Evolutionary conservation across 2,797 vertebrate genomes (phyloP).

Genomic region (Sitta carolinensis): DNA sequence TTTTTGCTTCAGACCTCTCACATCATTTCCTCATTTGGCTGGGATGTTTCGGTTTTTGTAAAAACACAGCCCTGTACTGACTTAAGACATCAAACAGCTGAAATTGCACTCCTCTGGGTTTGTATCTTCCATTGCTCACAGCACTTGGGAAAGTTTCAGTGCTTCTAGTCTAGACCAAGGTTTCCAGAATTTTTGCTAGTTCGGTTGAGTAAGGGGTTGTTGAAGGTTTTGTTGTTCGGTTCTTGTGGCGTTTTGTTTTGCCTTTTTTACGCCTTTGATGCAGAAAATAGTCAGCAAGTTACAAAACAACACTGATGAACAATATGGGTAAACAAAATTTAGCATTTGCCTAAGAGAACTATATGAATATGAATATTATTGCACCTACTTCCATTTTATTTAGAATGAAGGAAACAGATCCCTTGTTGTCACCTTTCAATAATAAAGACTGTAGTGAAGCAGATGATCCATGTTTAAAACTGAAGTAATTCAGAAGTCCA

Average conservation of each 20-base stretch:
- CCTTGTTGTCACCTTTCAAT: background rate
- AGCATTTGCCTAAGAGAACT: background rate
- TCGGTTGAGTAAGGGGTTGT: background rate
- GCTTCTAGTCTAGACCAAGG: background rate
- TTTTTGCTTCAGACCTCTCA: background rate
- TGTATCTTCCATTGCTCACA: accelerated
- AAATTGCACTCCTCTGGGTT: background rate
- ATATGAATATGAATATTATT: background rate
- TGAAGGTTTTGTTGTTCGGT: no score
- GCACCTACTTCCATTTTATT: background rate
- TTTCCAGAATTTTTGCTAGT: background rate
- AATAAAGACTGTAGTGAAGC: background rate
- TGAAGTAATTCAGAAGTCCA: background rate
- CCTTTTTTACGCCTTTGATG: background rate
- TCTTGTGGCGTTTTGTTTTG: background rate
- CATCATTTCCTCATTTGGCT: background rate
- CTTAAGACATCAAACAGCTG: background rate
- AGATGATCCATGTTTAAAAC: accelerated
- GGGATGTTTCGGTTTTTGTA: background rate
- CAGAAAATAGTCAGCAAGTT: background rate
- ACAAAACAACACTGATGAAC: background rate
- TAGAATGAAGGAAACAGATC: background rate
- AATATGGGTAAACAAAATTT: background rate
- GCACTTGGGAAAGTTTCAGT: accelerated
- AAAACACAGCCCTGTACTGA: no score